Evolutionary conservation across 2,888 invertebrate species (phyloP), one percentile per base, ranked within the genome.

Genomic region (Strigamia maritima): DNA sequence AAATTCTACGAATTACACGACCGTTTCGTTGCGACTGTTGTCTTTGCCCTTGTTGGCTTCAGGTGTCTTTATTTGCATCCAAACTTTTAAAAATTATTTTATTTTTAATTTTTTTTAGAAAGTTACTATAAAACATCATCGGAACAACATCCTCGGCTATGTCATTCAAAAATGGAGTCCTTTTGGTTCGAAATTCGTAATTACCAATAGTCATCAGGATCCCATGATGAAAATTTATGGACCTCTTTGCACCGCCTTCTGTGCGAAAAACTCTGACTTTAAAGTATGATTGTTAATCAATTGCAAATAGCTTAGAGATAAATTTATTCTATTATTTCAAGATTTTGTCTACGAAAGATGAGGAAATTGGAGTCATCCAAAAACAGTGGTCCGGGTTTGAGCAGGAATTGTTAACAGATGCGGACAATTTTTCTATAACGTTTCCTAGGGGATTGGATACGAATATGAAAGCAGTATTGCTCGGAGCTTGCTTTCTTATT

Each of bases 371-470:
- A 0, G 91, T 90, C 85, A 95, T 97, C 82, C 92, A 93, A 0
- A 96, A 95, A 85, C 92, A 94, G 84, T 96, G 95, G 95, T 90
- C 93, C 0, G 95, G 95, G 0, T 83, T 94, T 76, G 88, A 90
- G 0, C 90, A 93, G 79, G 95, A 95, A 87, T 87, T 90, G 80
- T 94, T 95, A 85, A 94, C 95, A 0, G 94, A 94, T 86, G 89
- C 94, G 0, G 95, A 96, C 86, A 91, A 92, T 86, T 97, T 96
- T 86, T 95, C 94, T 35, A 92, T 97, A 81, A 90, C 90, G n/a
- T 97, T 97, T 86, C 97, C 97, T 0, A 88, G 92, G 88, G 94
- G 96, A 86, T 87, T 97, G 84, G 95, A 95, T 85, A 93, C 92
- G 1, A 92, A 90, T 82, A 89, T 92, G 78, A 94, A 95, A 84